Evolutionary conservation across 1,140 invertebrate species (phyloP), one percentile per base, ranked within the genome.

Genomic region (Geopemphigus sp.): DNA sequence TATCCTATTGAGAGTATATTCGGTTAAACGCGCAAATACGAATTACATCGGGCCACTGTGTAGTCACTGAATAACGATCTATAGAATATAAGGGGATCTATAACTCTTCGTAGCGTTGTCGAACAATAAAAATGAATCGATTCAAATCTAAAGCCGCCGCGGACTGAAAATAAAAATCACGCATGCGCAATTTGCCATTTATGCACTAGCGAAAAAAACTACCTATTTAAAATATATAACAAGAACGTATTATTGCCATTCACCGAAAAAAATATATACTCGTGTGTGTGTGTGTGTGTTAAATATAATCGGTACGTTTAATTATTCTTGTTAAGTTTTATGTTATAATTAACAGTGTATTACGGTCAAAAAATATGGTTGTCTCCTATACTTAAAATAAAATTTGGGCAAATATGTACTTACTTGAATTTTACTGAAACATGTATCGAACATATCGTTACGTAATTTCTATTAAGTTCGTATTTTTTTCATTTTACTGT

Each of bases 111-210:
- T 47, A 63, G 45, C n/a, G n/a, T 78, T 78, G 56, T 19, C n/a
- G 54, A 78, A 78, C 74, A 78, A 78, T 78, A 59, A 78, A 78
- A 78, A 78, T 24, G 57, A 61, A 59, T 78, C 56, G 56, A 78
- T 78, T 78, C 74, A 50, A 78, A 78, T 78, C 39, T 39, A 47
- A 53, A 76, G 29, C 72, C 74, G 19, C 24, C 39, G 8, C 32
- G n/a, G 74, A 76, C 54, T 61, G 56, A 57, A 59, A 78, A 78
- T 26, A 24, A 78, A n/a, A 50, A 78, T 50, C 32, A 61, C 74
- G 74, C 74, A 78, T 78, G 74, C 74, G 74, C 74, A 76, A 76
- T 74, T 74, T n/a, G 32, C 32, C 32, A 39, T 39, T 39, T 39
- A 39, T 76, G 14, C n/a, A 29, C 68, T 53, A 47, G n/a, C 15